Base-by-base conservation (phyloP, 2,888 invertebrate species). In the Oligia strigilis region DNA sequence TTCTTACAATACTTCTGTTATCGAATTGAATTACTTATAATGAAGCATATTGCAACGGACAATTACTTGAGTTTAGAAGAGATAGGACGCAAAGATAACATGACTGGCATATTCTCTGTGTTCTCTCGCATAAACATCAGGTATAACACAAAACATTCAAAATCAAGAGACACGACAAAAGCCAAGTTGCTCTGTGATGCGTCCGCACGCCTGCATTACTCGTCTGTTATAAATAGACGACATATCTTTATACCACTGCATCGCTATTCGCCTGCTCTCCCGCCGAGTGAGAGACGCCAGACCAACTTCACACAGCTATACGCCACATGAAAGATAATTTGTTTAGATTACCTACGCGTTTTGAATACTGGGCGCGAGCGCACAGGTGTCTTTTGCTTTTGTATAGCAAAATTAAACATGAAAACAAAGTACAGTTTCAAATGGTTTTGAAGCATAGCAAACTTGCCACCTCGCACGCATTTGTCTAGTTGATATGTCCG, bases 211-310 rank as follows among this genome's bases (percentile, higher is more conserved):
- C 93, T 94, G 94, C 94, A 95, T 91, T 93, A 94, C 93, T 94
- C 92, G 91, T 91, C 93, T 89, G 93, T 93, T 97, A 97, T 95
- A 96, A 96, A 97, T 97, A 97, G 96, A 94, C 92, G 93, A 94
- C 95, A 94, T 95, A 95, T 96, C 95, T 96, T 94, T 94, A 94
- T 93, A 93, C 94, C 93, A 91, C 90, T 92, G 93, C 93, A 94
- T 86, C 90, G 93, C 90, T 90, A 89, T 91, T 90, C 92, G 94
- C 95, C 95, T 96, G 94, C 95, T 96, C 96, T 96, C 97, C 96
- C 95, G 93, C 94, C 90, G 94, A 94, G 94, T 94, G 95, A 94
- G 92, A 92, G 92, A 93, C 91, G 92, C 94, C 94, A 95, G 94
- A 92, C 89, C 93, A 93, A 92, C 91, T 92, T 91, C 87, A 93